Evolutionary conservation across 2,888 invertebrate genomes (phyloP), one percentile per base, ranked within the genome.

Genomic region (Meteorus colon): DNA sequence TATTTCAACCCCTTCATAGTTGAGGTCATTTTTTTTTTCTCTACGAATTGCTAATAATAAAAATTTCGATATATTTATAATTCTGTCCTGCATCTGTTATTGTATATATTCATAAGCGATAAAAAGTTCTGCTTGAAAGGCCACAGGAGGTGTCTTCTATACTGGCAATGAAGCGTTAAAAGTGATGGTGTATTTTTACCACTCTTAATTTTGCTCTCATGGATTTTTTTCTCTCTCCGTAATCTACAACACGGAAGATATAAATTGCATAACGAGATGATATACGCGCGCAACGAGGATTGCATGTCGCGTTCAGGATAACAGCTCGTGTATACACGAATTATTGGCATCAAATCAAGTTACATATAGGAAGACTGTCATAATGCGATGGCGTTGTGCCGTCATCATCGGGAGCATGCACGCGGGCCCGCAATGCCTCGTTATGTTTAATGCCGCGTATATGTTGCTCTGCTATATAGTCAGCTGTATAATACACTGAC

Each of bases 341-440:
- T 82, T 81, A 81, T 81, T 80, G 80, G 79, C 80, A 83, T 81
- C 81, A 80, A 78, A 74, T 74, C 77, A 75, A 63, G 73, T 76
- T 75, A 77, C 63, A 69, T 70, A 77, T 81, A 78, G 80, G 77
- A 79, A 80, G 78, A 78, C 78, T 79, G 79, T 80, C 79, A 78
- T 80, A 78, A 82, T 75, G 74, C 76, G 69, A 75, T 48, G 75
- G 76, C 73, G 66, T 75, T 31, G 75, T 55, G 59, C 48, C 67
- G 70, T 73, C 76, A 78, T 78, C 74, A 81, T 31, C 48, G 70
- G 27, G 51, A 72, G 75, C 77, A 77, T 79, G 78, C 78, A 79
- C 71, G 76, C 62, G 63, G 63, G 27, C 74, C 78, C 74, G 68
- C 69, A 73, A 79, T 79, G n/a, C 48, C 81, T 81, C 81, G 81